Percentiles rank a stretch among this genome's conserved stretches.
These are phyloP conservation scores for Eleginops maclovinus DNA, from an alignment of 2,113 vertebrate species.

Conservation along the genomic window DNA sequence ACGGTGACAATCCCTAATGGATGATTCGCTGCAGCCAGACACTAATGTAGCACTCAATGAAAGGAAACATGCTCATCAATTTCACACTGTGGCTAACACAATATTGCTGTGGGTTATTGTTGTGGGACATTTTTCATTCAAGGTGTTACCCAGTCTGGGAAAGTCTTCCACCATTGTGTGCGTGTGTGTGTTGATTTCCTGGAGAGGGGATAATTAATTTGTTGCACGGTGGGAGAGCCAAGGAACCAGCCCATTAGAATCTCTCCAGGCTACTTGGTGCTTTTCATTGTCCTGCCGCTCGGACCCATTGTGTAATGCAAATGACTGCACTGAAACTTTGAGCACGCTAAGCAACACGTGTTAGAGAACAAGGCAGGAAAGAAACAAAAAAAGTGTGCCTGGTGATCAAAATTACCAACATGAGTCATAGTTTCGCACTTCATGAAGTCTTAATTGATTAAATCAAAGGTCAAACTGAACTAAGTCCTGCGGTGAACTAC, in stretches of 20 bases:
- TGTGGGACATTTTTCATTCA: slow-evolving; percentile 81
- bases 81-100: slow-evolving; percentile 81
- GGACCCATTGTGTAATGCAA: slow-evolving; percentile 61
- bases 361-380: slow-evolving; percentile 38
- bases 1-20: slow-evolving; percentile 83
- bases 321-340: slow-evolving; percentile 54
- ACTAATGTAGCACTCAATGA: slow-evolving; percentile 80
- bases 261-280: slow-evolving; percentile 70
- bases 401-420: slow-evolving; percentile 31
- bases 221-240: slow-evolving; percentile 73
- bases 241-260: slow-evolving; percentile 76
- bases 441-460: slow-evolving; percentile 18
- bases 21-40: slow-evolving; percentile 76
- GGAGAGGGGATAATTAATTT: slow-evolving; percentile 81
- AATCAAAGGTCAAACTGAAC: slow-evolving; percentile 43
- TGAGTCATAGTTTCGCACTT: not conserved
- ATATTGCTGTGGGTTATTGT: slow-evolving; percentile 81
- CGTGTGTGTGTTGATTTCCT: slow-evolving; percentile 61
- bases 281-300: slow-evolving; percentile 70
- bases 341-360: slow-evolving; percentile 50
- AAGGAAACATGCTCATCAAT: slow-evolving; percentile 83
- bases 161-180: slow-evolving; percentile 47
- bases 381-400: not conserved
- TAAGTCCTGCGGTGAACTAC: slow-evolving; percentile 4
- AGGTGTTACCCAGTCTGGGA: slow-evolving; percentile 69